phyloP scores from a whole-genome alignment of 2,797 vertebrate species.

The Streptopelia turtur region DNA sequence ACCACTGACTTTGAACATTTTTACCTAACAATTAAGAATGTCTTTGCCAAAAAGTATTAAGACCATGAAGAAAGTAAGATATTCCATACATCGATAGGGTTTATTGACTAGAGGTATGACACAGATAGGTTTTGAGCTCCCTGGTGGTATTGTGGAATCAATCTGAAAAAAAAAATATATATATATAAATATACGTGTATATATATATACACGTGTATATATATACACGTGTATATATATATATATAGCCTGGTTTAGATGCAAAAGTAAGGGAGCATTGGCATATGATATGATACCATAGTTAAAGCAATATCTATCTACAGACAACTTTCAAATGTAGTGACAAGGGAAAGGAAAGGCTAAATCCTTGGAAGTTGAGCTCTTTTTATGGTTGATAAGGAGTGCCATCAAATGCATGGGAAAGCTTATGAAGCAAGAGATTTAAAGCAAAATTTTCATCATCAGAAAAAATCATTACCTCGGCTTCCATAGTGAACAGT shows the following conservation, averaged over 20 bases:
- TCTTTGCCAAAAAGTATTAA: background rate
- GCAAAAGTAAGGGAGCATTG: fast-evolving
- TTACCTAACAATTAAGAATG: slow-evolving; percentile 42
- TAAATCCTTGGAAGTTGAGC: background rate
- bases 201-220: background rate
- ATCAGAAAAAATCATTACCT: background rate
- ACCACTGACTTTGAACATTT: slow-evolving; percentile 47
- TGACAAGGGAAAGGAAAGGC: background rate
- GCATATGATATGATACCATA: background rate
- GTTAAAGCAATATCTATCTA: background rate
- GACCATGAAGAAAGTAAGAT: background rate
- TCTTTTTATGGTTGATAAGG: background rate
- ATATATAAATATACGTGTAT: background rate
- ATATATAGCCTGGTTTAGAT: background rate
- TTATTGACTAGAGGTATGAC: background rate
- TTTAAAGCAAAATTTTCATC: background rate
- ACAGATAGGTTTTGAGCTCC: background rate
- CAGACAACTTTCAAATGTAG: background rate
- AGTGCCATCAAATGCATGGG: background rate
- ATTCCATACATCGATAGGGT: fast-evolving
- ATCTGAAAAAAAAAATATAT: background rate
- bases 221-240: no score
- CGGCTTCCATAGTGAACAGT: background rate
- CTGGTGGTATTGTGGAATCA: background rate
- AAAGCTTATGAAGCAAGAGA: background rate